These are phyloP conservation scores for Cheilosia urbana DNA, from an alignment of 2,888 invertebrate genomes.

Conservation along the genomic window DNA sequence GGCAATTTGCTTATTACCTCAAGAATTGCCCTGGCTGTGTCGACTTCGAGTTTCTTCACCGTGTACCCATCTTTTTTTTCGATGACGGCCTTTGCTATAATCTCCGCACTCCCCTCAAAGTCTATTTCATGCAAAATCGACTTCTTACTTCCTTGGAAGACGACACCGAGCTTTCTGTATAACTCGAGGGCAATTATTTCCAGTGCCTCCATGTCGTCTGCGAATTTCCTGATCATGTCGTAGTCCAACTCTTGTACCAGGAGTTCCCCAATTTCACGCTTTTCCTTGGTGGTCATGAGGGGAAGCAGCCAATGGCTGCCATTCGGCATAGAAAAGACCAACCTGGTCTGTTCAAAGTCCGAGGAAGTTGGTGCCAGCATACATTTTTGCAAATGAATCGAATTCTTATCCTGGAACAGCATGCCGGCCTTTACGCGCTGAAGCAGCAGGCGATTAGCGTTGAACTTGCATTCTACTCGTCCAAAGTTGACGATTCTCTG, in stretches of 20 bases:
- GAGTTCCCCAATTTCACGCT: constrained; percentile 76
- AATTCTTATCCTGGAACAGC: constrained; percentile 71
- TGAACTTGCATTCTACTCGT: constrained; percentile 79
- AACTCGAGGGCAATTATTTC: constrained; percentile 78
- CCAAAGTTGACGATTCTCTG: constrained; percentile 83
- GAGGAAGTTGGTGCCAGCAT: constrained; percentile 71
- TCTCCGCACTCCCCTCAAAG: constrained; percentile 69
- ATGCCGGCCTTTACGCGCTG: constrained; percentile 78
- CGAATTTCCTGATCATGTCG: constrained; percentile 45
- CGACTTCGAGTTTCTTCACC: constrained; percentile 76
- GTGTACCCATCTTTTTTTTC: constrained; percentile 46
- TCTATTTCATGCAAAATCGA: constrained; percentile 75
- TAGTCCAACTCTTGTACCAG: constrained; percentile 59
- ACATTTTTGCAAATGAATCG: constrained; percentile 70
- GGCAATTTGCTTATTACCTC: constrained; percentile 78
- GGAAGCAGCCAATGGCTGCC: constrained; percentile 77
- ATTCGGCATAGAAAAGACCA: constrained; percentile 74
- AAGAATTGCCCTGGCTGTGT: constrained; percentile 73
- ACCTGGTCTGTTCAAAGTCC: constrained; percentile 75
- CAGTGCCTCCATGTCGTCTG: constrained; percentile 78
- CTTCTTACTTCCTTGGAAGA: constrained; percentile 75
- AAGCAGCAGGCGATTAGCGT: constrained; percentile 79
- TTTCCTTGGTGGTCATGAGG: constrained; percentile 78
- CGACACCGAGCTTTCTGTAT: constrained; percentile 76
- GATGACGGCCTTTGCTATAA: constrained; percentile 30